phyloP scores from a whole-genome alignment of 2,888 invertebrate species.

The Tipula unca region DNA sequence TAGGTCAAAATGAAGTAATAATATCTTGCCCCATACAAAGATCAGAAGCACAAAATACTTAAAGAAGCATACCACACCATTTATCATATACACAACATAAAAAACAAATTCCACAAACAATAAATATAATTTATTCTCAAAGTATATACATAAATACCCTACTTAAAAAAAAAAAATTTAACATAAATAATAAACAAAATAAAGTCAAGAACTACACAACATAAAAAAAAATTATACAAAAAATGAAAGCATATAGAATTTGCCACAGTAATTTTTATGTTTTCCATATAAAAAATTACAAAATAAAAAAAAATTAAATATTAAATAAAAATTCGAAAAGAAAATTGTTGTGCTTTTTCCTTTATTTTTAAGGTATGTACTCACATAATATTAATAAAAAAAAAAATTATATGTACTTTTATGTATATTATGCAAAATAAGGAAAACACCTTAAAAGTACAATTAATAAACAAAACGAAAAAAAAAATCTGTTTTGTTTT shows the following conservation, averaged over 20 bases:
- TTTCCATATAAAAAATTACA: neutral
- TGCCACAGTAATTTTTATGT: neutral
- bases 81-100: neutral
- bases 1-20: neutral
- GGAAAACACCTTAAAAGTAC: constrained; percentile 8
- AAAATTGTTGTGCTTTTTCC: neutral
- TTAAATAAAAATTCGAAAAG: neutral
- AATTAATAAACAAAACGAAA: neutral
- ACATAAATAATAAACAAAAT: constrained; percentile 1
- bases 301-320: neutral
- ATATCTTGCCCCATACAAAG: neutral
- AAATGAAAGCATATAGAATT: neutral
- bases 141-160: neutral
- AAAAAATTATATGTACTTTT: neutral
- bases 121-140: neutral
- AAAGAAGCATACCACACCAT: neutral
- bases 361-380: neutral
- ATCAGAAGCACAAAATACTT: neutral
- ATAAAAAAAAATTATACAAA: neutral
- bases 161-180: neutral
- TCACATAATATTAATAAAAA: neutral
- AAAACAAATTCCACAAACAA: neutral
- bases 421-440: neutral
- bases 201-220: constrained; percentile 1
- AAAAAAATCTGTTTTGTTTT: neutral